Evolutionary conservation across 2,888 invertebrate genomes (phyloP).

Genomic region (Xanthorhoe designata): DNA sequence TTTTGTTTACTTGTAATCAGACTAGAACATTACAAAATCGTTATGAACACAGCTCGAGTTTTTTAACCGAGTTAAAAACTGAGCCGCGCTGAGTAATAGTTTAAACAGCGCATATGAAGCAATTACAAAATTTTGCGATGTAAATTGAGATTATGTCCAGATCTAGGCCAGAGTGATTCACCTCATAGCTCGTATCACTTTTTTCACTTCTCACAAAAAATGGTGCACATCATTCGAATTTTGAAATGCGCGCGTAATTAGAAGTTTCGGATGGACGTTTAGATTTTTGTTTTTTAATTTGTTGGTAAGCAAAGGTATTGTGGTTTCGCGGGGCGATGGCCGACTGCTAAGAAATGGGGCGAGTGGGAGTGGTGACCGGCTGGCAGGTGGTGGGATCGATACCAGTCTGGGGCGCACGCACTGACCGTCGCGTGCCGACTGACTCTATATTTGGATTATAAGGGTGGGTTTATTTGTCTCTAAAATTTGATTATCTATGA

Average conservation of each 20-base stretch:
- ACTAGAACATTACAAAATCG: constrained; percentile 22
- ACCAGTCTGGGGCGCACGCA: constrained; percentile 82
- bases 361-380: constrained; percentile 76
- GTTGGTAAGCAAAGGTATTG: constrained; percentile 50
- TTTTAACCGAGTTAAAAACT: constrained; percentile 25
- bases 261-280: constrained; percentile 47
- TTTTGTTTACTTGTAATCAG: constrained; percentile 41
- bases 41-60: constrained; percentile 9
- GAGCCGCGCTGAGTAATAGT: constrained; percentile 29
- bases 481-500: constrained; percentile 46
- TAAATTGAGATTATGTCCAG: constrained; percentile 69
- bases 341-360: constrained; percentile 74
- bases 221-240: constrained; percentile 41
- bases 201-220: constrained; percentile 46
- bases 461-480: constrained; percentile 56
- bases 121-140: constrained; percentile 66
- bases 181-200: constrained; percentile 59
- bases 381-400: constrained; percentile 78
- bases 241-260: constrained; percentile 44
- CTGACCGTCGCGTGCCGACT: constrained; percentile 71
- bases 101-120: constrained; percentile 36
- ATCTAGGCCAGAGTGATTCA: constrained; percentile 71
- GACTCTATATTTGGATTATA: constrained; percentile 69
- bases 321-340: constrained; percentile 78
- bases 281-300: constrained; percentile 54